phyloP scores from a whole-genome alignment of 2,113 vertebrate species.

The Carollia perspicillata region DNA sequence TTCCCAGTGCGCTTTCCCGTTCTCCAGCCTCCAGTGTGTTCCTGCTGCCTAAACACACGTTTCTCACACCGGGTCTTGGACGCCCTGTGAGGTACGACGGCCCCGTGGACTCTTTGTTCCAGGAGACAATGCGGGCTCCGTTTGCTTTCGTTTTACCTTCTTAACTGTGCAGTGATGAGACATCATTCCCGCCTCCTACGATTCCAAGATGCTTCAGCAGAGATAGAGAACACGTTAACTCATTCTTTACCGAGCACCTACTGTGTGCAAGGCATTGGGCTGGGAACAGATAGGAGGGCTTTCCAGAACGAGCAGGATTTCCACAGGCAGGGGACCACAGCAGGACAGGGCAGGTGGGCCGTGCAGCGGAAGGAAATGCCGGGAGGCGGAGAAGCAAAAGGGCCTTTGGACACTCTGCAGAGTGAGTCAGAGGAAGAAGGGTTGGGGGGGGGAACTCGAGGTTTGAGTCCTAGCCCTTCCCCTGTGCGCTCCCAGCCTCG shows the following conservation, averaged over 20 bases:
- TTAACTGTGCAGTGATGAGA: background rate
- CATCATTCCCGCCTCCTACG: background rate
- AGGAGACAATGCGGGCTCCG: background rate
- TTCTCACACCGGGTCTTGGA: background rate
- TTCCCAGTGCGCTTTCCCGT: background rate
- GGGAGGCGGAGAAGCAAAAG: background rate
- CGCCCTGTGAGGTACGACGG: background rate
- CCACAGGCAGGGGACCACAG: background rate
- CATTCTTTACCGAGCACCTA: background rate
- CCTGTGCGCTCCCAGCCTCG: background rate
- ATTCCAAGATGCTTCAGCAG: background rate
- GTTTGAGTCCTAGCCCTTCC: background rate
- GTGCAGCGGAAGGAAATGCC: background rate
- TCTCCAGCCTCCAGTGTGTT: background rate
- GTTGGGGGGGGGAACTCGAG: background rate
- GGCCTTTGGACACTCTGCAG: no score
- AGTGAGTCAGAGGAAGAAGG: background rate
- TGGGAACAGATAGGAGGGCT: accelerated
- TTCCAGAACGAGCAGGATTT: background rate
- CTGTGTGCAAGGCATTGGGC: background rate
- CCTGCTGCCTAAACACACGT: background rate
- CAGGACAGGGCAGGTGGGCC: background rate
- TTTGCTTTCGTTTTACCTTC: background rate
- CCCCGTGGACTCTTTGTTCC: background rate
- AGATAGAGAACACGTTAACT: background rate